These are phyloP conservation scores for Ophiodon elongatus DNA, from an alignment of 2,113 vertebrate genomes.

Conservation along the genomic window DNA sequence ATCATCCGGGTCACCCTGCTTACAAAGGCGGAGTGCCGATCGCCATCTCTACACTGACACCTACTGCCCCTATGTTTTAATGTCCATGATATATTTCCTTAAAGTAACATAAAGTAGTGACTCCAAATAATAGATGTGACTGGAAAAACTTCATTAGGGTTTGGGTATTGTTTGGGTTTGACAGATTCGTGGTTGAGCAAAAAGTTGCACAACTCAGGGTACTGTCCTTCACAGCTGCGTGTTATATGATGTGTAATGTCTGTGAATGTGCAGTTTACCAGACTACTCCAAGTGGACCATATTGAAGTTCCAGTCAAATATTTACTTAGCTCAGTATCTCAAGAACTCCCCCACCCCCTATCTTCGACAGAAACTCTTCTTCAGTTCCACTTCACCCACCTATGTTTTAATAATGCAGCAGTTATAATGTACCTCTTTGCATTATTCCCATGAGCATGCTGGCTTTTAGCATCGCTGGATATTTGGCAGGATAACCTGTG, in stretches of 20 bases:
- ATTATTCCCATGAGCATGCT: constrained; percentile 17
- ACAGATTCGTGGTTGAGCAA: background rate
- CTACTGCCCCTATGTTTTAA: background rate
- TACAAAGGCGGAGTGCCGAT: background rate
- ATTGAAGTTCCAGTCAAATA: constrained; percentile 6
- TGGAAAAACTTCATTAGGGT: background rate
- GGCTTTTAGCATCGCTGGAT: constrained; percentile 48
- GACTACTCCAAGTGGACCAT: background rate
- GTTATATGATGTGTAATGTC: background rate
- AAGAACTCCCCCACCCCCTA: background rate
- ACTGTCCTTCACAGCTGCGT: constrained; percentile 3
- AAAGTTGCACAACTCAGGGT: background rate
- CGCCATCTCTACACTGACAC: constrained; percentile 17
- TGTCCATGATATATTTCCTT: background rate
- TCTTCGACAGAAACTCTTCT: constrained; percentile 17
- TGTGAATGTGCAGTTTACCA: constrained; percentile 18
- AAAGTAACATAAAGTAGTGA: background rate
- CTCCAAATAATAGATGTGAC: background rate
- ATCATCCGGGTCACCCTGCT: background rate
- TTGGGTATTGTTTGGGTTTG: background rate
- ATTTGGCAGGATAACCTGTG: constrained; percentile 40
- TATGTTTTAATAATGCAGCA: constrained; percentile 59
- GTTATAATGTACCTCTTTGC: constrained; percentile 48
- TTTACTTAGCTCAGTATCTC: constrained; percentile 13
- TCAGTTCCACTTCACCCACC: constrained; percentile 11